Evolutionary conservation across 1,140 invertebrate genomes (phyloP).

Genomic region (Archivesica marissinica): DNA sequence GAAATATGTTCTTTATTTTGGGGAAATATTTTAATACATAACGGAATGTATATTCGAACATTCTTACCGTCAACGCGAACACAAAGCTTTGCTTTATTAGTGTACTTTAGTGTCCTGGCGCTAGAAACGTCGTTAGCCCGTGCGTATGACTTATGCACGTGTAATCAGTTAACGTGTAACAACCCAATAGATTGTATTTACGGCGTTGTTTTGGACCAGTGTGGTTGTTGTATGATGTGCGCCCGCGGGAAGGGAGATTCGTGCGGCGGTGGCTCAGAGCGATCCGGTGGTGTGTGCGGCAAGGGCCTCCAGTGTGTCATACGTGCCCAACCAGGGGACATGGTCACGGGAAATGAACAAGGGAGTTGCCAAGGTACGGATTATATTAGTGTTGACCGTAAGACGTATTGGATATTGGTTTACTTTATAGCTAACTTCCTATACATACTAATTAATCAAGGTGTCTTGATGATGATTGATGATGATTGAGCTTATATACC

Average conservation of each 20-base stretch:
- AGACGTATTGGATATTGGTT: neutral
- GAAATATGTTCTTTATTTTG: conserved; percentile 21
- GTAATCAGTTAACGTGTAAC: conserved; percentile 42
- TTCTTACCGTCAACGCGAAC: neutral
- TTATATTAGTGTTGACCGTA: too few relatives aligned
- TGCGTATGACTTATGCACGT: conserved; percentile 41
- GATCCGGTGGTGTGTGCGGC: conserved; percentile 30
- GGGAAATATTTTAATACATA: neutral
- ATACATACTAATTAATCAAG: too few relatives aligned
- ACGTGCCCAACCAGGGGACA: conserved; percentile 34
- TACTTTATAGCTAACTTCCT: too few relatives aligned
- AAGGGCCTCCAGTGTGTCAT: conserved; percentile 42
- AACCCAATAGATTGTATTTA: conserved; percentile 10
- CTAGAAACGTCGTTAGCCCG: neutral
- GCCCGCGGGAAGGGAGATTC: conserved; percentile 40
- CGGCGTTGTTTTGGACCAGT: conserved; percentile 42
- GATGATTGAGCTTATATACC: too few relatives aligned
- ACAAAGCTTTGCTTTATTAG: neutral
- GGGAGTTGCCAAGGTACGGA: conserved; percentile 52
- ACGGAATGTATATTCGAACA: conserved; percentile 13
- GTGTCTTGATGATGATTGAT: too few relatives aligned
- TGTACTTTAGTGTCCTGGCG: neutral
- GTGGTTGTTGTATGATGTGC: conserved; percentile 59
- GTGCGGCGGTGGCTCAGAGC: conserved; percentile 37
- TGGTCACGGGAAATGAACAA: conserved; percentile 43